These are phyloP conservation scores for Plagodis dolabraria DNA, from an alignment of 2,888 invertebrate genomes.

Conservation along the genomic window DNA sequence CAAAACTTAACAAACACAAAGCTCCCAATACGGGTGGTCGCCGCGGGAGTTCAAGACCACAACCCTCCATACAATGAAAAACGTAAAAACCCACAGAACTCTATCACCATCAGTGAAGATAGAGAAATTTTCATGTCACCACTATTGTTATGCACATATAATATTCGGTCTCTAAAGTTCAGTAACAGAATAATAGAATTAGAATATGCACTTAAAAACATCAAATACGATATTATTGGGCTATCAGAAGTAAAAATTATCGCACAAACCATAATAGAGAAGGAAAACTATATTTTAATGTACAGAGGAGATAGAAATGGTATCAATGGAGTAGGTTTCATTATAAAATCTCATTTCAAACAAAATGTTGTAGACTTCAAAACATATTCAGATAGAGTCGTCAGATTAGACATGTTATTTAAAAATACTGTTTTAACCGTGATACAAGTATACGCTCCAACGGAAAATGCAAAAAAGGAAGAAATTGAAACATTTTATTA, in stretches of 20 bases:
- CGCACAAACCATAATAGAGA: background rate
- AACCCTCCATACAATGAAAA: constrained; percentile 3
- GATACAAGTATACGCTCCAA: constrained; percentile 4
- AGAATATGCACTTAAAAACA: background rate
- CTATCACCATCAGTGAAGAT: no score
- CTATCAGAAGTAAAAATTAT: background rate
- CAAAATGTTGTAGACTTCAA: background rate
- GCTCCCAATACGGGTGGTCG: no score
- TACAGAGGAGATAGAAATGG: constrained; percentile 1
- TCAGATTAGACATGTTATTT: background rate
- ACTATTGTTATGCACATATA: background rate
- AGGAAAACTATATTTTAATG: background rate
- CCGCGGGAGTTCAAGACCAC: constrained; percentile 4
- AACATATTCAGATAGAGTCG: constrained; percentile 1
- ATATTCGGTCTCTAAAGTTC: background rate
- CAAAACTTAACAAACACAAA: no score
- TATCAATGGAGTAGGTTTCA: background rate
- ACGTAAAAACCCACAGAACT: no score
- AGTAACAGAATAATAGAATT: background rate
- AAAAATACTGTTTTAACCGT: background rate
- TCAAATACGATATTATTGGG: constrained; percentile 1
- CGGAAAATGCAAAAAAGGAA: background rate
- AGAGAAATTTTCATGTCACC: no score
- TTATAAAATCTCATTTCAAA: background rate
- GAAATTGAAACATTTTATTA: background rate